Percentiles rank a stretch among this genome's conserved stretches.
Conservation (phyloP, 2,888 invertebrate genomes). For the Hyles lineata region DNA sequence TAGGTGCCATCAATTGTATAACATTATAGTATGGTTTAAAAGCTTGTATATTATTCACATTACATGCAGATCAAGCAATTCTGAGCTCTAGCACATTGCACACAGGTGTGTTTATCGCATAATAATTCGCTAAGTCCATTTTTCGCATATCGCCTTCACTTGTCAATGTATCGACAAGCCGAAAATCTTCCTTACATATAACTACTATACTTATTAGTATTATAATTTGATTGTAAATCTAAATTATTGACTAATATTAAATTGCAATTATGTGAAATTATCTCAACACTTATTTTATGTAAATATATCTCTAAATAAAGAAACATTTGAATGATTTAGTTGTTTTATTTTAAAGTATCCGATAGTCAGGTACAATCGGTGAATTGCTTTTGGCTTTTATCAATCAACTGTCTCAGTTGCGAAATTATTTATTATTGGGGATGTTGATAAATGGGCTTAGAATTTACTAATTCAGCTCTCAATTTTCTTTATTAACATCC, state of each 20-base stretch:
- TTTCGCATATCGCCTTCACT: constrained; percentile 31
- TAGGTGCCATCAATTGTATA: constrained; percentile 30
- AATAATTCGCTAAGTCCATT: constrained; percentile 31
- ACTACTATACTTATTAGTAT: constrained; percentile 51
- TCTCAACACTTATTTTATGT: constrained; percentile 79
- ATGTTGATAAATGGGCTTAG: too few relatives aligned
- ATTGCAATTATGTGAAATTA: constrained; percentile 71
- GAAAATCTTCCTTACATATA: constrained; percentile 46
- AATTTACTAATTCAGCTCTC: too few relatives aligned
- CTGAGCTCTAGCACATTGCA: constrained; percentile 22
- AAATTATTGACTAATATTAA: constrained; percentile 72
- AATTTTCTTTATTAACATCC: too few relatives aligned
- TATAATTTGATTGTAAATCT: constrained; percentile 71
- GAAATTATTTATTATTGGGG: too few relatives aligned
- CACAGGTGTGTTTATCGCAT: constrained; percentile 32
- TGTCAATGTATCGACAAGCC: constrained; percentile 33
- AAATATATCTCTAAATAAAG: constrained; percentile 76
- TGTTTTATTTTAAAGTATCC: constrained; percentile 36
- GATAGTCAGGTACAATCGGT: too few relatives aligned
- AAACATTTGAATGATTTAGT: constrained; percentile 65
- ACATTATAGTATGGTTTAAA: constrained; percentile 34
- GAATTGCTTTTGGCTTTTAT: too few relatives aligned
- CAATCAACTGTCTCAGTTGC: too few relatives aligned
- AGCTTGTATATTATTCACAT: constrained; percentile 28
- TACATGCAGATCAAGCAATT: constrained; percentile 10